Evolutionary conservation across 53 echinoderm and acorn worm species (phyloP).

Genomic region (Glandiceps talaboti): DNA sequence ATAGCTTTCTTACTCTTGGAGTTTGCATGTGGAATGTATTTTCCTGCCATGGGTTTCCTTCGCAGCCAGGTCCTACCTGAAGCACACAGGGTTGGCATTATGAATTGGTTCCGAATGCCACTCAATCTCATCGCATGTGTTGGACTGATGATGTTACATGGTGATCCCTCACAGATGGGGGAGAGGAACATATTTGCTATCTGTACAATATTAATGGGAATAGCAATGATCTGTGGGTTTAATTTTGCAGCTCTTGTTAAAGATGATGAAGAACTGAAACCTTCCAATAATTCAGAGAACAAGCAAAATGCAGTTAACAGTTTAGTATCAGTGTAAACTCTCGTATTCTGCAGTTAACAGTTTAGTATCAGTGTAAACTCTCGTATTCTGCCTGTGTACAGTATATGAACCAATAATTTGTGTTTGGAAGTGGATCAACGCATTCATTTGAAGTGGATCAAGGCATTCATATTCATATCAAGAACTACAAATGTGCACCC

Average conservation of each 20-base stretch:
- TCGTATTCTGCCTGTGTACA: too few species aligned
- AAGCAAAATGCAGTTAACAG: background rate
- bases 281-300: background rate
- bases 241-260: conserved; percentile 56
- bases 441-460: too few species aligned
- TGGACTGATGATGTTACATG: conserved; percentile 83
- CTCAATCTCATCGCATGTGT: conserved; percentile 90
- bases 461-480: too few species aligned
- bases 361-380: background rate
- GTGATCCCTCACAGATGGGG: conserved; percentile 58
- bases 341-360: background rate
- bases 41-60: conserved; percentile 93
- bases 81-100: conserved; percentile 69
- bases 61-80: conserved; percentile 65
- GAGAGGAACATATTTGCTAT: conserved; percentile 88
- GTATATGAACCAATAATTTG: too few species aligned
- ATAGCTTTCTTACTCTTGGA: conserved; percentile 71
- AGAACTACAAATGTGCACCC: too few species aligned
- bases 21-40: conserved; percentile 86
- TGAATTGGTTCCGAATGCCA: conserved; percentile 98
- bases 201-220: conserved; percentile 43
- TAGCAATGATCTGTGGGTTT: conserved; percentile 75
- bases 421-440: too few species aligned
- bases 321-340: background rate
- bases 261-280: conserved; percentile 23